Evolutionary conservation across 1,140 invertebrate species (phyloP).

Genomic region (Aphis craccivora): DNA sequence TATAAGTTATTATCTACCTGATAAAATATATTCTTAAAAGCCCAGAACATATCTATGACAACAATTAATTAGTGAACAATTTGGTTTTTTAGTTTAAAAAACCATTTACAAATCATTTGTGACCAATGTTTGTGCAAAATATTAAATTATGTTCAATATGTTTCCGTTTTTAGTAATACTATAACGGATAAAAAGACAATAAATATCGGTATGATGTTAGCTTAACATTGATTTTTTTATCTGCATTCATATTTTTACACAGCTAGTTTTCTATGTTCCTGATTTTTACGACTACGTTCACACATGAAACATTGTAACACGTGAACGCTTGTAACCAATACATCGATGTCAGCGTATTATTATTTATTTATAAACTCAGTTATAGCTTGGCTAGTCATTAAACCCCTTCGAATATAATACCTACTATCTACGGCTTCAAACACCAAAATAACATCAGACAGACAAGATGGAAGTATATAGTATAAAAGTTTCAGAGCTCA

Average conservation of each 20-base stretch:
- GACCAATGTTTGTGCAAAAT: background rate
- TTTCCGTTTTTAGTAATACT: background rate
- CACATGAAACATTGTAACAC: constrained; percentile 2
- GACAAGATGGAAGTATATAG: background rate
- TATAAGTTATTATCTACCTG: too few relatives aligned
- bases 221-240: background rate
- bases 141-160: background rate
- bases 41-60: too few relatives aligned
- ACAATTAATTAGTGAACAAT: background rate
- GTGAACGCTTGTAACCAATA: background rate
- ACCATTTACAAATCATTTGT: background rate
- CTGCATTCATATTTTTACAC: background rate
- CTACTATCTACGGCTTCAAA: background rate
- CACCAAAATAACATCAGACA: constrained; percentile 23
- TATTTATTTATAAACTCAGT: constrained; percentile 28
- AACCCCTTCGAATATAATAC: background rate
- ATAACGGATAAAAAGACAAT: background rate
- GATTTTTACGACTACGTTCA: background rate
- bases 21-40: too few relatives aligned
- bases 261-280: background rate
- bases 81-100: background rate
- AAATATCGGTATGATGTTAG: background rate
- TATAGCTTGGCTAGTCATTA: background rate
- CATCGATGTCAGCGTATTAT: constrained; percentile 44
- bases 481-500: background rate